Conservation (phyloP, 2,113 vertebrate genomes). For the Chinchilla lanigera region DNA sequence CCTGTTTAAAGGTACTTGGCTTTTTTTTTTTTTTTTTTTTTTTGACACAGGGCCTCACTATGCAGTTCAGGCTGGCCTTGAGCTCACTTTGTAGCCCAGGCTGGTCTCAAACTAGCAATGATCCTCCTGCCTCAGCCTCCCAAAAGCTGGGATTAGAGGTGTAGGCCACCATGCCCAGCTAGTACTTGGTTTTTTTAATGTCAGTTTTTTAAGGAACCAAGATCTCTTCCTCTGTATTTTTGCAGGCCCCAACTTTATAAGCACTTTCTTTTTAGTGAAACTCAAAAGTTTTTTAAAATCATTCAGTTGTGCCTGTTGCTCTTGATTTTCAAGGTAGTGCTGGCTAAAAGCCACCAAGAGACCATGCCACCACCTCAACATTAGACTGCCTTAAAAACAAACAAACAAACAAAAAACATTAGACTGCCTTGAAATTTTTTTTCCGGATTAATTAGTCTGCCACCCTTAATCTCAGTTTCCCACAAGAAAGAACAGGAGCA, state of each 20-base stretch:
- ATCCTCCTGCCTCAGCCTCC: no score
- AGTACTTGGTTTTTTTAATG: not conserved
- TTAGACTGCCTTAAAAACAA: not conserved
- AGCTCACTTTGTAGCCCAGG: no score
- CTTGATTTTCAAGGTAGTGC: not conserved
- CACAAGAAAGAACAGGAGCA: not conserved
- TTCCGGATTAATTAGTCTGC: not conserved
- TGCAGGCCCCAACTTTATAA: not conserved
- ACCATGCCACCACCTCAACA: not conserved
- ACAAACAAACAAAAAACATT: no score
- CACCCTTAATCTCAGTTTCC: not conserved
- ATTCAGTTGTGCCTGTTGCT: not conserved
- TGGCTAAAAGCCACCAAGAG: not conserved
- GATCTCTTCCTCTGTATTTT: not conserved
- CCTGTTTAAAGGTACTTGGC: not conserved
- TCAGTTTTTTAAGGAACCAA: not conserved
- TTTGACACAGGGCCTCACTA: no score
- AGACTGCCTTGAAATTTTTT: not conserved
- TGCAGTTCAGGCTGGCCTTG: no score
- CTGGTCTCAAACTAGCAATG: no score
- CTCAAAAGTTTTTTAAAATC: not conserved
- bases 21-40: no score
- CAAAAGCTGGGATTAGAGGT: no score
- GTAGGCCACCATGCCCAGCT: no score
- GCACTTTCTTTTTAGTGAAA: not conserved